Evolutionary conservation across 2,888 invertebrate genomes (phyloP).

Genomic region (Nymphalis c-album): DNA sequence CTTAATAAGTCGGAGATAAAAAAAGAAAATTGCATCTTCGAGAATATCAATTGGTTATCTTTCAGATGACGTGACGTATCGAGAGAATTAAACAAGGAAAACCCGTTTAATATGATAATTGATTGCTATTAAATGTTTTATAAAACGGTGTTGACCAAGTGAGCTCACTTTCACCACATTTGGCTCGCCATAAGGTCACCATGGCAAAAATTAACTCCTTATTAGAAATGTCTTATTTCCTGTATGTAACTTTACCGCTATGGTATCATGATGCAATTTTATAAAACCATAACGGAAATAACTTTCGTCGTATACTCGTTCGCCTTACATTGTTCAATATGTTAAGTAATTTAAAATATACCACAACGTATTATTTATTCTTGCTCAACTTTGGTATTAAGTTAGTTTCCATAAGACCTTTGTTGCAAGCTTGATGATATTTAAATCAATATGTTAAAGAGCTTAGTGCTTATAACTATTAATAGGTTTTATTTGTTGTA

Average conservation of each 20-base stretch:
- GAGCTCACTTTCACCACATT: conserved; percentile 29
- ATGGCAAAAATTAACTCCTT: conserved; percentile 23
- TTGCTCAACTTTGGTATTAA: neutral
- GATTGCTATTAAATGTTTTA: conserved; percentile 38
- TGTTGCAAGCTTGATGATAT: neutral
- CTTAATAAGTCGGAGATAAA: no score
- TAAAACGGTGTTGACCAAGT: conserved; percentile 14
- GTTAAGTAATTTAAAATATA: neutral
- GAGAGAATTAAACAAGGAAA: conserved; percentile 3
- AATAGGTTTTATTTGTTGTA: no score
- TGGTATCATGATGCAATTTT: conserved; percentile 27
- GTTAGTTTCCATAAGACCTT: neutral
- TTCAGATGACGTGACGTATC: neutral
- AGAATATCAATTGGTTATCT: neutral
- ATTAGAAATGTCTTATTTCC: conserved; percentile 22
- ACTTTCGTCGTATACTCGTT: no score
- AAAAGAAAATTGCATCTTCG: no score
- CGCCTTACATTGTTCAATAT: conserved; percentile 9
- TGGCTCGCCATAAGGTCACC: conserved; percentile 22
- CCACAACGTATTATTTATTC: neutral
- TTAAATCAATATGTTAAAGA: neutral
- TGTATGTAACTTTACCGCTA: conserved; percentile 17
- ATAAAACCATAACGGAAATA: conserved; percentile 19
- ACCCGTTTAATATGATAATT: conserved; percentile 43
- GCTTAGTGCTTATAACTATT: no score